phyloP scores from a whole-genome alignment of 2,888 invertebrate species.

The Oligia latruncula region DNA sequence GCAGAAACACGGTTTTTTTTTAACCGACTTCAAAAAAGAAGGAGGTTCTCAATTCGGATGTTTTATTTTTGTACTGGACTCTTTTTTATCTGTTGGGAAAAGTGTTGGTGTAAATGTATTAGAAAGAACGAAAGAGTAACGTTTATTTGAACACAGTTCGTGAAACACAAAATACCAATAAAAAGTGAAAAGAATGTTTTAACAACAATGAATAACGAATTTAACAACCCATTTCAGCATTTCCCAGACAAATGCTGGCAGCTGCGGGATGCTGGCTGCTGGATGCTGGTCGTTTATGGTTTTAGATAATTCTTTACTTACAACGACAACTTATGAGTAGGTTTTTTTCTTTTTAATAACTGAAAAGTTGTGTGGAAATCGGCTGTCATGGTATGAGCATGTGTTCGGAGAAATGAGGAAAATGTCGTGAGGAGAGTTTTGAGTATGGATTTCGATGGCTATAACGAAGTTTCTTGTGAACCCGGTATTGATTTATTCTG shows the following conservation, averaged over 20 bases:
- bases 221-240: not conserved
- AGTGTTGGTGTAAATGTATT: not conserved
- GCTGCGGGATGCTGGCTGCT: not conserved
- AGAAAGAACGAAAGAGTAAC: not conserved
- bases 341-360: too few relatives aligned
- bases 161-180: not conserved
- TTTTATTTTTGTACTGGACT: too few relatives aligned
- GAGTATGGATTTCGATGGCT: too few relatives aligned
- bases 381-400: too few relatives aligned
- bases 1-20: not conserved
- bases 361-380: too few relatives aligned
- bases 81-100: not conserved
- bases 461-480: too few relatives aligned
- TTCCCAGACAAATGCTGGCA: not conserved
- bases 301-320: not conserved
- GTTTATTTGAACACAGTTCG: not conserved
- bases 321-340: not conserved
- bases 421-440: too few relatives aligned
- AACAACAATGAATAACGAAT: not conserved
- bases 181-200: not conserved
- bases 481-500: too few relatives aligned
- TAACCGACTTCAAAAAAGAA: too few relatives aligned
- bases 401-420: too few relatives aligned
- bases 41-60: too few relatives aligned
- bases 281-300: not conserved